phyloP scores from a whole-genome alignment of 2,113 vertebrate genomes.

The Pedionomus torquatus region DNA sequence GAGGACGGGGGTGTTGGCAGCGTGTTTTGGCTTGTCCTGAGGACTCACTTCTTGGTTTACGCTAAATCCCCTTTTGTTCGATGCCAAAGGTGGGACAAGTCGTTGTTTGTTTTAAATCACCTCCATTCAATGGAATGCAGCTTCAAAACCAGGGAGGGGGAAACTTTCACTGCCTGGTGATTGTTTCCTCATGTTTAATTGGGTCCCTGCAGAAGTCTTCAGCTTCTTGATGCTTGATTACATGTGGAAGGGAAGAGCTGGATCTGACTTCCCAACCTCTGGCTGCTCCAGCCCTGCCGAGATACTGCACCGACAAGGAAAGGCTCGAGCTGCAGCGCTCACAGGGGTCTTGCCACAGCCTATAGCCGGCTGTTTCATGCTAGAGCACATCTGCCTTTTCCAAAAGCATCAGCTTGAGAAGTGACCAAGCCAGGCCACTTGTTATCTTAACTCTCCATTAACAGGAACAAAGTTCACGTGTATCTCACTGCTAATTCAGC shows the following conservation, averaged over 20 bases:
- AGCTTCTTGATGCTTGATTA: neutral
- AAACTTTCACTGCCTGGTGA: neutral
- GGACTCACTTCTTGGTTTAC: neutral
- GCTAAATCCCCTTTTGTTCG: neutral
- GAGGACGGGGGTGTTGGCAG: neutral
- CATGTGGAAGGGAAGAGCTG: neutral
- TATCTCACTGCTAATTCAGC: neutral
- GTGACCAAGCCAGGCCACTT: neutral
- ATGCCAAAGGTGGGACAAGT: neutral
- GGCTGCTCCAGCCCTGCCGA: neutral
- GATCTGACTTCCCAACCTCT: neutral
- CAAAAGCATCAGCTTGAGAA: neutral
- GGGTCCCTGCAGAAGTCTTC: neutral
- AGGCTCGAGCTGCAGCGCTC: neutral
- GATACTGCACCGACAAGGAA: accelerated
- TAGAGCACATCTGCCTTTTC: neutral
- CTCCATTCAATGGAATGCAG: neutral
- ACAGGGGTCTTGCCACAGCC: neutral
- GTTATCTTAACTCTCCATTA: neutral
- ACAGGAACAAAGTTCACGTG: neutral
- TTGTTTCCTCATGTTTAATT: neutral
- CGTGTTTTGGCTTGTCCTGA: neutral
- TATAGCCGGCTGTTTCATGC: neutral
- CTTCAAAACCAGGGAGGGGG: neutral
- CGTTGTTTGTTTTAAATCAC: neutral